Base-by-base conservation (phyloP, 2,888 invertebrate species). In the Apotomis betuletana region DNA sequence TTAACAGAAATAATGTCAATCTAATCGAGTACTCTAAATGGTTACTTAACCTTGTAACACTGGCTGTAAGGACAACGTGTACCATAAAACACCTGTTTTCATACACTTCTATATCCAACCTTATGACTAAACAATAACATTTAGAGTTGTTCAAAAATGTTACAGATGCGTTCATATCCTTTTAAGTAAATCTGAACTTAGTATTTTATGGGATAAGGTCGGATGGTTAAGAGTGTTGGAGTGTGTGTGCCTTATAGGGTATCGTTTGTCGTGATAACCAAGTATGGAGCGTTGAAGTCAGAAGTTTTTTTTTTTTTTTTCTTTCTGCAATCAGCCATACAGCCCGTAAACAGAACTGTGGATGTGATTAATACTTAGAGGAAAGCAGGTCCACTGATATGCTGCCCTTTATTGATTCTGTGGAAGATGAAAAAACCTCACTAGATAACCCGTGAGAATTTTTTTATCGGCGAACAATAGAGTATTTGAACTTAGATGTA, bases 21-120 rank as follows among this genome's bases (percentile, higher is more conserved):
- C 67, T 52, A 68, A 72, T 68, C 72, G 54, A 63, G 72, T 72
- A 58, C 72, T 72, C 5, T 59, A 72, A 36, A 72, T 68, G 63
- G 72, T 3, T 13, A 59, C 27, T 3, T 27, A 72, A 54, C 72
- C 72, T 72, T 72, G 72, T 68, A 59, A 62, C 62, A 72, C 68
- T 59, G 62, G 36, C 38, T 44, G 36, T 58, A 46, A 72, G 72
- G 72, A 62, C 62, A 68, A 38, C 68, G 9, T 44, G 62, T 46
- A 54, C 58, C 27, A 67, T 67, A 72, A 68, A 72, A 63, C 72
- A 72, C 67, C 72, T 68, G 54, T 63, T 63, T 5, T 5, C 0
- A 9, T 4, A 3, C 10, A 36, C 15, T 63, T n/a, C 38, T 9
- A 27, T 46, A 58, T 58, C 38, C 9, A 58, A 72, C 58, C 38